Conservation (phyloP, 2,797 vertebrate species). For the Momotus momota region DNA sequence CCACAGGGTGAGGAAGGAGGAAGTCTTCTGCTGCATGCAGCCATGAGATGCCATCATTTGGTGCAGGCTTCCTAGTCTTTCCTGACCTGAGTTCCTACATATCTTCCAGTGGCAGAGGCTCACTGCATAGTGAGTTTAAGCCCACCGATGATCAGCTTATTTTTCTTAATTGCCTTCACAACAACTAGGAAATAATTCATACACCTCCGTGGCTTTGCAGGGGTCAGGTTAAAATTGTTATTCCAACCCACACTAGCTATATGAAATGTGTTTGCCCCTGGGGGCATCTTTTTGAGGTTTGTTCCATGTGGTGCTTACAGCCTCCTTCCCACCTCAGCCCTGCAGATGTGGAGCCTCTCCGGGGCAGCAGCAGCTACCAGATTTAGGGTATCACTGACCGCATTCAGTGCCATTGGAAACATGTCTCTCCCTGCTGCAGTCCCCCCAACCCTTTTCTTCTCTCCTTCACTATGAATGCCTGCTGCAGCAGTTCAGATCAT, state of each 20-base stretch:
- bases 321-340: background rate
- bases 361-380: background rate
- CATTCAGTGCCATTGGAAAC: background rate
- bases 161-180: background rate
- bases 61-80: background rate
- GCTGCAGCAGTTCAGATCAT: background rate
- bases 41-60: background rate
- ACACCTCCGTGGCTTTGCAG: background rate
- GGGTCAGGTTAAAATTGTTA: background rate
- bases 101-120: background rate
- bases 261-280: background rate
- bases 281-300: background rate
- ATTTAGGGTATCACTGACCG: fast-evolving
- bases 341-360: background rate
- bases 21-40: background rate
- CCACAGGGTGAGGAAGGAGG: background rate
- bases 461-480: no score
- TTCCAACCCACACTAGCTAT: background rate
- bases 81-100: background rate
- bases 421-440: background rate
- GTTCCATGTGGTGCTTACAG: background rate
- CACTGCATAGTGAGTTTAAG: background rate
- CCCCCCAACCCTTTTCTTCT: background rate
- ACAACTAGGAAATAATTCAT: background rate
- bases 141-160: background rate